Evolutionary conservation across 2,888 invertebrate species (phyloP), one percentile per base, ranked within the genome.

Genomic region (Lapara coniferarum): DNA sequence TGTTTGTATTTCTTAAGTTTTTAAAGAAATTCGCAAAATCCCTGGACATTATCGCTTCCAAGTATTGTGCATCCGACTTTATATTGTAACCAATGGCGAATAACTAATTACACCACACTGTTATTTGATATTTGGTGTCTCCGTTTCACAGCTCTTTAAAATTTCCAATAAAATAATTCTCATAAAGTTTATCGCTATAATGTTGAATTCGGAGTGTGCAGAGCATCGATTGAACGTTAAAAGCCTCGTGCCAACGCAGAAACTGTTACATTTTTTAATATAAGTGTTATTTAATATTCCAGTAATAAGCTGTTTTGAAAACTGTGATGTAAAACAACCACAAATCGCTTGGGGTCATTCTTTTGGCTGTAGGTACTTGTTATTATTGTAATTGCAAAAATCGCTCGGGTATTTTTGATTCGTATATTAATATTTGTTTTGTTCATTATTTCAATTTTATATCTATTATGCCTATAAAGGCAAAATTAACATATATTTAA

Each of bases 131-230:
- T 77, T 76, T 70, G 72, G 73, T 70, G 67, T 71, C 69, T 75
- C 63, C 72, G 58, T 68, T 75, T 72, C 73, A 70, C 72, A 72
- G 72, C 70, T 77, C 72, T 78, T 81, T 81, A 84, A 81, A 68
- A 58, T 80, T 78, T 74, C 73, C 77, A 74, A 82, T 86, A 82
- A 85, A 84, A 76, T 77, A 73, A 75, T 73, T 73, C 67, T 72
- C 77, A 78, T 87, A 85, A 88, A 88, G 58, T 86, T 87, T 88
- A 87, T 84, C 75, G 71, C 78, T 79, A 76, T 81, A 80, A 83
- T 81, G 72, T 72, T 67, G 73, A 77, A 76, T 74, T 75, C 75
- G 71, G 78, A 77, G 69, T 77, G 71, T 69, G 59, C 66, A 52
- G 69, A 55, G 44, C 13, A 69, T 75, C 73, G 72, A 57, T 19